These are phyloP conservation scores for Cephalopachus bancanus DNA, from an alignment of 2,797 vertebrate species.

Conservation along the genomic window DNA sequence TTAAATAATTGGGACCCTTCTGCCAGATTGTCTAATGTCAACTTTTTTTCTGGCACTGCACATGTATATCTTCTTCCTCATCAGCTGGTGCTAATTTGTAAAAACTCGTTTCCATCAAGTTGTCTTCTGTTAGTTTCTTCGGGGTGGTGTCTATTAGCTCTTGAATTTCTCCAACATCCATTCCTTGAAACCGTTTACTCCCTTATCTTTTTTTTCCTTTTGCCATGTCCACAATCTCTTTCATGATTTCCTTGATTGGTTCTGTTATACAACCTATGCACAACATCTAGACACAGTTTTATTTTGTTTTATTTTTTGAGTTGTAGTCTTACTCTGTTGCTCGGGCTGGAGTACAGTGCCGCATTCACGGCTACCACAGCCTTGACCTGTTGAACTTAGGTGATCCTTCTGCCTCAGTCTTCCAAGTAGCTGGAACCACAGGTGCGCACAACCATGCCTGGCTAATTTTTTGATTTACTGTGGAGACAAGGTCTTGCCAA, in stretches of 20 bases:
- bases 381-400: too few species aligned
- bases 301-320: neutral
- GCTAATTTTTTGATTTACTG: too few species aligned
- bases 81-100: neutral
- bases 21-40: neutral
- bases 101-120: neutral
- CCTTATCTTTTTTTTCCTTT: neutral
- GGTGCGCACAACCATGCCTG: too few species aligned
- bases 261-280: neutral
- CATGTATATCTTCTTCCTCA: neutral
- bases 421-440: too few species aligned
- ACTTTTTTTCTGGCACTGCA: neutral
- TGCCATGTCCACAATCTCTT: neutral
- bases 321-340: too few species aligned
- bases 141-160: neutral
- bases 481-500: too few species aligned
- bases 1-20: neutral
- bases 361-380: too few species aligned
- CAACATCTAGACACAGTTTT: neutral
- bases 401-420: too few species aligned
- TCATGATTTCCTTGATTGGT: neutral
- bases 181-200: neutral
- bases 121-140: neutral
- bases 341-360: too few species aligned
- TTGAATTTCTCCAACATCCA: neutral